A percentile compares a stretch with the other conserved stretches of the same genome.
Conservation (phyloP, 2,113 vertebrate genomes). For the Clarias batrachus region DNA sequence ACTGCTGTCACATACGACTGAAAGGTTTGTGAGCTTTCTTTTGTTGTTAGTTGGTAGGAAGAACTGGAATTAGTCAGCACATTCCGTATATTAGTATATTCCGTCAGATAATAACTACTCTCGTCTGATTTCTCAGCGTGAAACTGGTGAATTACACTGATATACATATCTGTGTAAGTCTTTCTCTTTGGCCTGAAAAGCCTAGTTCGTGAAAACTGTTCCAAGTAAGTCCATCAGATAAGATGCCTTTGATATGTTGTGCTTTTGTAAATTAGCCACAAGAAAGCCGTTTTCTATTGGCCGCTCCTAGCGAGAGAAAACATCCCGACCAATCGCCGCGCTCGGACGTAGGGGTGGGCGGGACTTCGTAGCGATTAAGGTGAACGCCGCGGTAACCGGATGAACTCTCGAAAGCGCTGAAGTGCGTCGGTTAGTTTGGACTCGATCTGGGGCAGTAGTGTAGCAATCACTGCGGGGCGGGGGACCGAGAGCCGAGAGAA, state of each 20-base stretch:
- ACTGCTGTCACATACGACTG: too few relatives aligned
- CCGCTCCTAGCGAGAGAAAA: not conserved
- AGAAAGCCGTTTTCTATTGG: not conserved
- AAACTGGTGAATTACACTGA: not conserved
- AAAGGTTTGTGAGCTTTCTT: too few relatives aligned
- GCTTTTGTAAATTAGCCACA: too few relatives aligned
- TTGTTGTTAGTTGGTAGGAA: too few relatives aligned
- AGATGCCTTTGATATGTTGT: not conserved
- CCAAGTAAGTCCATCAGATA: not conserved
- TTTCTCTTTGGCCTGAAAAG: not conserved
- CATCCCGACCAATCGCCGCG: not conserved
- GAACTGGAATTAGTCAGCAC: too few relatives aligned
- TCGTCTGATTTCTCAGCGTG: not conserved
- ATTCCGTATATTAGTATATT: not conserved
- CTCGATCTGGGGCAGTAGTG: too few relatives aligned
- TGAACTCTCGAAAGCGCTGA: not conserved
- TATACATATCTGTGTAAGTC: not conserved
- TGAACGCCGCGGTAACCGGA: conserved; percentile 17
- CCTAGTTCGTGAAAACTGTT: not conserved
- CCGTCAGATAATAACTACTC: not conserved
- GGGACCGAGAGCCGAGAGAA: not conserved
- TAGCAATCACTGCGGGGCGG: not conserved
- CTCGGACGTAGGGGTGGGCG: not conserved
- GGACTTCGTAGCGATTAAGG: conserved; percentile 1
- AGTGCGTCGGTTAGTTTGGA: not conserved